Percentiles rank a stretch among this genome's conserved stretches.
phyloP scores from a whole-genome alignment of 2,888 invertebrate species.

The Lottia gigantea region DNA sequence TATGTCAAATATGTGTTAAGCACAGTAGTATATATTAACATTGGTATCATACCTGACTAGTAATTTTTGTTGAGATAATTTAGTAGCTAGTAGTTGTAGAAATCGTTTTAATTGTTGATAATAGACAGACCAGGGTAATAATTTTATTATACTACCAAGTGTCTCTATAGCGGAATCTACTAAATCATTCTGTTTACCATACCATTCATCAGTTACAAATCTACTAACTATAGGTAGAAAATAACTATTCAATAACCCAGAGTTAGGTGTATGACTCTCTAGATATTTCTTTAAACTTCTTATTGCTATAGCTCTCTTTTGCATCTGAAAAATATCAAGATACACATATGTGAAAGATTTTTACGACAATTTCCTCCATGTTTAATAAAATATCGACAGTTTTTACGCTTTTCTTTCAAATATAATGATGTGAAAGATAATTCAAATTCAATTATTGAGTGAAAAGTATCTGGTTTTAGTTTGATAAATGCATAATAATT shows the following conservation, averaged over 20 bases:
- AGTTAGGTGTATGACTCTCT: conserved; percentile 37
- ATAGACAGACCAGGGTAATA: conserved; percentile 91
- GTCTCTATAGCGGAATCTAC: conserved; percentile 88
- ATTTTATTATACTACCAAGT: conserved; percentile 79
- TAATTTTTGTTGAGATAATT: conserved; percentile 83
- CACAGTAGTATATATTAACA: too few species aligned
- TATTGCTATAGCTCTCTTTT: conserved; percentile 86
- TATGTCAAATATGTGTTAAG: too few species aligned
- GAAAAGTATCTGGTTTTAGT: too few species aligned
- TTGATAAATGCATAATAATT: too few species aligned
- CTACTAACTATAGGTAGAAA: conserved; percentile 85
- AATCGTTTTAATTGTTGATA: conserved; percentile 84
- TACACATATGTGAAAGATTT: too few species aligned
- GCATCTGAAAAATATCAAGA: conserved; percentile 75
- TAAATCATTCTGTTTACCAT: conserved; percentile 75
- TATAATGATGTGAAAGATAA: too few species aligned
- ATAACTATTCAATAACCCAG: conserved; percentile 81
- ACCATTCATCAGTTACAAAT: conserved; percentile 83
- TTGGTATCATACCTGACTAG: conserved; percentile 73
- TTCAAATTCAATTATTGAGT: too few species aligned
- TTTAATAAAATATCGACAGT: too few species aligned
- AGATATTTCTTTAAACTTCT: conserved; percentile 72
- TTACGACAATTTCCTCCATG: too few species aligned
- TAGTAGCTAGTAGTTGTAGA: conserved; percentile 79
- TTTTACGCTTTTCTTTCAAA: too few species aligned